A percentile compares a stretch with the other conserved stretches of the same genome.
These are phyloP conservation scores for Drosophila nebulosa DNA, from an alignment of 1,140 invertebrate species.

Conservation along the genomic window DNA sequence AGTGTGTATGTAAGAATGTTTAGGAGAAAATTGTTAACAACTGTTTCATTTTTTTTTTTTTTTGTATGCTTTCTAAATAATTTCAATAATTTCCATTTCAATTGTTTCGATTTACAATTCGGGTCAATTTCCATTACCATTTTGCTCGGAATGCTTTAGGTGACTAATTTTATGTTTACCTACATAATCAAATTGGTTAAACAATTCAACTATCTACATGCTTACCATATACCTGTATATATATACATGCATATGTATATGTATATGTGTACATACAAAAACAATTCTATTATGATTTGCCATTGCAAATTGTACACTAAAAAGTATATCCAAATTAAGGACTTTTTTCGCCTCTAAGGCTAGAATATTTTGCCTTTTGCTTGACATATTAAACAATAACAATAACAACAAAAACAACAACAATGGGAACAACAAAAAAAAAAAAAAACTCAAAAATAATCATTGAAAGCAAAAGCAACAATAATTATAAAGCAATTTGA, in stretches of 20 bases:
- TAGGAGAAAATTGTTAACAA: constrained; percentile 49
- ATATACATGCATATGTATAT: neutral
- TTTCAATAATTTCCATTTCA: constrained; percentile 32
- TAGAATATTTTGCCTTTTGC: constrained; percentile 15
- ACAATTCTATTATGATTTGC: neutral
- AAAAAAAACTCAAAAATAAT: constrained; percentile 1
- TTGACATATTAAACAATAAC: constrained; percentile 12
- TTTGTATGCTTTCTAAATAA: constrained; percentile 9
- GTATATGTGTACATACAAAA: neutral
- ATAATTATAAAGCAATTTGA: neutral
- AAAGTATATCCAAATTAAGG: neutral
- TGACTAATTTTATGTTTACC: constrained; percentile 52
- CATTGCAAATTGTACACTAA: neutral
- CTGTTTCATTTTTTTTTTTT: constrained; percentile 11
- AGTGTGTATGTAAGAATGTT: constrained; percentile 16
- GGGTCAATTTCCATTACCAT: neutral
- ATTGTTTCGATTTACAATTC: constrained; percentile 47
- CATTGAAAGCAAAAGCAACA: neutral
- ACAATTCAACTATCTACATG: neutral
- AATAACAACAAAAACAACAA: neutral
- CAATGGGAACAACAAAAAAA: too few relatives aligned
- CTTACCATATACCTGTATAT: neutral
- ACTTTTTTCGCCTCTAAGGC: neutral
- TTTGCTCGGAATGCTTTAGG: constrained; percentile 79
- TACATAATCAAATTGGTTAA: neutral